These are phyloP conservation scores for Rhea pennata DNA, from an alignment of 2,113 vertebrate species.

Conservation along the genomic window DNA sequence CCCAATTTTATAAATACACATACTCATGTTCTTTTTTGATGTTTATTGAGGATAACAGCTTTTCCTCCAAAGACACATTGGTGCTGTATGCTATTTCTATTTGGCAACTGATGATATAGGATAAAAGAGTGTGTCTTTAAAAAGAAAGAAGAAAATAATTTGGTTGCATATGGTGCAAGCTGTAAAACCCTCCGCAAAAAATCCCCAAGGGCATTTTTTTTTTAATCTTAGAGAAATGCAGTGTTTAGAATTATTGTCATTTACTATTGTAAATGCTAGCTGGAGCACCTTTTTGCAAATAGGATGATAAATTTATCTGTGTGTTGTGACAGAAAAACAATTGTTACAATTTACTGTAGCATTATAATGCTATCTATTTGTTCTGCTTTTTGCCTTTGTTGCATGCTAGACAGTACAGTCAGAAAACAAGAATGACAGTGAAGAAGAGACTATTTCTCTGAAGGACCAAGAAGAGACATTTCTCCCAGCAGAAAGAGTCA, in stretches of 20 bases:
- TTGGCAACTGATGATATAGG: neutral
- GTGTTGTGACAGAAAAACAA: neutral
- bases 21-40: no score
- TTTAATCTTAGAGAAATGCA: neutral
- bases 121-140: neutral
- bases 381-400: neutral
- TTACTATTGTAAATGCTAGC: neutral
- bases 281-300: neutral
- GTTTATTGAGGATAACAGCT: neutral
- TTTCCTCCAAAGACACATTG: neutral
- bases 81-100: neutral
- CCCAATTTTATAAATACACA: rapidly evolving
- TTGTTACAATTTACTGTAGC: rapidly evolving
- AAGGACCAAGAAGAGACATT: neutral
- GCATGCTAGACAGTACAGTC: neutral
- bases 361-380: neutral
- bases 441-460: neutral
- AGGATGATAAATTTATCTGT: neutral
- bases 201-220: neutral
- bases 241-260: neutral
- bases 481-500: neutral
- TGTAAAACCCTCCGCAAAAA: neutral
- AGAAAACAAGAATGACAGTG: rapidly evolving
- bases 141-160: neutral
- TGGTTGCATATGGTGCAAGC: neutral